Base-by-base conservation (phyloP, 2,888 invertebrate species). In the Ectemnius continuus region DNA sequence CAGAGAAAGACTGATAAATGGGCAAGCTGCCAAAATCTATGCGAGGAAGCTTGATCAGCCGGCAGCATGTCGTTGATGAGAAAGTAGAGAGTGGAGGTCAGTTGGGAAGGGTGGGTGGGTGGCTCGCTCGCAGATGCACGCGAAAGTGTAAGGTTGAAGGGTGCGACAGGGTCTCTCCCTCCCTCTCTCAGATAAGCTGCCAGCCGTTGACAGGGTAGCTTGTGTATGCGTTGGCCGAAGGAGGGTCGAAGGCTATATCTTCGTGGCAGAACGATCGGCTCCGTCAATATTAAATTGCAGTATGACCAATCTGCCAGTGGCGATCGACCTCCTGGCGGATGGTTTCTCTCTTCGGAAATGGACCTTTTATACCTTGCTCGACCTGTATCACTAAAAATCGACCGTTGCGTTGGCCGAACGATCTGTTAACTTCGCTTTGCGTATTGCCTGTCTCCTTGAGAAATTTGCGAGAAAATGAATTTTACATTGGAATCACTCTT, bases 281-380 rank as follows among this genome's bases (percentile, higher is more conserved):
- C 76, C 77, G 52, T 67, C 75, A 83, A 85, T 86, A 88, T 88
- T 88, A 85, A 87, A 88, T 88, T 87, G 87, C 80, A 81, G 83
- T 83, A 85, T 83, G 85, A 84, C 85, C 86, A 84, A 87, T 86
- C 85, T 84, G 82, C 84, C 86, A 76, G 79, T 75, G 75, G 70
- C 79, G 78, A 80, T 76, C 74, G 82, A 76, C 67, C 68, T 70
- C 65, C 48, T 48, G 48, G 4, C 14, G 4, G 13, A 57, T 65
- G 67, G 67, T 36, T 47, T 47, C 67, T 23, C 28, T 28, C 28
- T 5, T 28, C 28, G 28, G 28, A 28, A 28, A 28, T 28, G 28
- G 28, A 28, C 28, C 28, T 28, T 5, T 28, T 28, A 28, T 28
- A 28, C 28, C 28, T 4, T 5, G 28, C 28, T 5, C 5, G 28